Base-by-base conservation (phyloP, 2,888 invertebrate genomes). In the Drosophila yooni region DNA sequence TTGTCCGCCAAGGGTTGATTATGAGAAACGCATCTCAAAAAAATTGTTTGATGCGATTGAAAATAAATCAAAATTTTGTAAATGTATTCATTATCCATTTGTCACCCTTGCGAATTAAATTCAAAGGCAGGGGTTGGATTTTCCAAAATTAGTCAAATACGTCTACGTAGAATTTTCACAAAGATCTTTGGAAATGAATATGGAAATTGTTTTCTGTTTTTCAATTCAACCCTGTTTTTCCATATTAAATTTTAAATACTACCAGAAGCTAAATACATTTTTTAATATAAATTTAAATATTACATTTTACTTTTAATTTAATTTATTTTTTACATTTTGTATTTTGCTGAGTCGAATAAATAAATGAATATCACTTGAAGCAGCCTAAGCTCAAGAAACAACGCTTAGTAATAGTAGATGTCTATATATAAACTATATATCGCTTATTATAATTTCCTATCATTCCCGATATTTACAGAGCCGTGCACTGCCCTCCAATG, bases 401-500 rank as follows among this genome's bases (percentile, higher is more conserved):
- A 25, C 8, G 15, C 15, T 25, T 15, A 46, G 46, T 25, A 25
- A 1, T 25, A 15, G 15, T 8, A 8, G 1, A 21, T 15, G 46
- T 15, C 15, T 15, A 15, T 46, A 25, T 25, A 8, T 46, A 25
- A 8, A 25, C 8, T 8, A 25, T 51, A 21, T 54, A 6, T 29
- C 27, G 27, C n/a, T 53, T 13, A 29, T n/a, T 43, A 63, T 33
- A 38, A 15, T 46, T 15, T 46, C 1, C 7, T 0, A 1, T 13
- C 1, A 21, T 46, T 21, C 0, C 1, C 15, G 25, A 15, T 46
- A 46, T 25, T 43, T 59, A 4, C 93, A 95, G 95, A 94, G 92
- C 74, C 92, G 92, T 57, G 91, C 91, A 60, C 87, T 92, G 79
- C 91, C 93, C 77, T 81, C 92, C 79, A 92, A 92, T 88, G 90